A percentile compares a stretch with the other conserved stretches of the same genome.
These are phyloP conservation scores for Melanotaenia maccullochi DNA, from an alignment of 2,797 vertebrate species.

Conservation along the genomic window DNA sequence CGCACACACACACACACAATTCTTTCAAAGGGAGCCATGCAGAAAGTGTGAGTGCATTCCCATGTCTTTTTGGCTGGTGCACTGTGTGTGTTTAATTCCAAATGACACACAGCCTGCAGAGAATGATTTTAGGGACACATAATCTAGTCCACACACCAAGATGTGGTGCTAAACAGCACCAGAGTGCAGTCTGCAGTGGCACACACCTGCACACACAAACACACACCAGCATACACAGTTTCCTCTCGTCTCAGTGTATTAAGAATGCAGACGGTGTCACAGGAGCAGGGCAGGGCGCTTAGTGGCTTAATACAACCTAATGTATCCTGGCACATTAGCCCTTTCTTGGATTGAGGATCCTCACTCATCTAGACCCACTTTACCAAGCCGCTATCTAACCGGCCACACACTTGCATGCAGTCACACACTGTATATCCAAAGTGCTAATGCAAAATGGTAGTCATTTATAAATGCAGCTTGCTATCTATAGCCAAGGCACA, in stretches of 20 bases:
- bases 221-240: conserved; percentile 33
- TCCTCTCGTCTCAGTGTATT: conserved; percentile 40
- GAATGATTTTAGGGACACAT: conserved; percentile 28
- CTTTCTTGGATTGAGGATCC: conserved; percentile 61
- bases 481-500: conserved; percentile 63
- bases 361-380: conserved; percentile 58
- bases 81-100: conserved; percentile 70
- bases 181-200: neutral
- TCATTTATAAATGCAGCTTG: conserved; percentile 58
- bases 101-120: conserved; percentile 58
- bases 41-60: conserved; percentile 76
- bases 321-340: conserved; percentile 72
- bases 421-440: conserved; percentile 28
- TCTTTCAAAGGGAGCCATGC: conserved; percentile 23
- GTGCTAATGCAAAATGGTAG: conserved; percentile 48
- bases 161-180: conserved; percentile 35
- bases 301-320: conserved; percentile 72
- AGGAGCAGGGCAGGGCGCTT: conserved; percentile 63
- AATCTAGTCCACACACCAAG: conserved; percentile 19
- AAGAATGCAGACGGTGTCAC: conserved; percentile 72
- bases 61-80: conserved; percentile 69
- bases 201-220: conserved; percentile 34
- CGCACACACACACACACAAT: conserved; percentile 3
- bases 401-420: conserved; percentile 3
- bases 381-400: conserved; percentile 28